Evolutionary conservation across 2,797 vertebrate species (phyloP), one percentile per base, ranked within the genome.

Genomic region (Megaceryle alcyon): DNA sequence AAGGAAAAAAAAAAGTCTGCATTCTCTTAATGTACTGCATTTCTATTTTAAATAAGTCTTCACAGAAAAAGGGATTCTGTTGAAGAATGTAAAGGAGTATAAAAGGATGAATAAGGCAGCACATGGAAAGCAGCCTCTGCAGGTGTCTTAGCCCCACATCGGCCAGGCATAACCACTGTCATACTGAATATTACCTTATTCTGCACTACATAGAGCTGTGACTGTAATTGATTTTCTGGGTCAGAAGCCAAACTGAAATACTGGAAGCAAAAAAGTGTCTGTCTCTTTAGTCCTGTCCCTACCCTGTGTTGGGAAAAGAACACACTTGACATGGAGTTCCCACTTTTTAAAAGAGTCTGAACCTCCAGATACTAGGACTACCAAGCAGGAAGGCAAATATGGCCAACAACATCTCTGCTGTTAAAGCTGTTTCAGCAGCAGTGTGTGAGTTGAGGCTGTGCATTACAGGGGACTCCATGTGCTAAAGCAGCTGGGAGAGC

Each of bases 151-250:
- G 23, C 15, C 86, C 41, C 44, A 18, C 41, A 23, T 1, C 43
- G 37, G 41, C 56, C 87, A 75, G 61, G 9, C 48, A 53, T 12
- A 57, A 29, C 21, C 65, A 83, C 15, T 84, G 63, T 73, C 35
- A 54, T 16, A 57, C 64, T 65, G 59, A 86, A 28, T 61, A 71
- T 35, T 85, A 82, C 37, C 71, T 61, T 68, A 70, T 33, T 44
- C 60, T 75, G 46, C 37, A 41, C 28, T 48, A 23, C 0, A 0
- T 17, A 79, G 70, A 39, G 17, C 59, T 94, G 35, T 59, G 71
- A 49, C 35, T 77, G 6, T 9, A 86, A 89, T 4, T 84, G 28
- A 82, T 90, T 93, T 93, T 95, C 86, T 79, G 63, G 41, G 59
- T 79, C 54, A 76, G 33, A 41, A 86, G 51, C 46, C n/a, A 84